Conservation (phyloP, 2,797 vertebrate genomes). For the Ambastaia sidthimunki region DNA sequence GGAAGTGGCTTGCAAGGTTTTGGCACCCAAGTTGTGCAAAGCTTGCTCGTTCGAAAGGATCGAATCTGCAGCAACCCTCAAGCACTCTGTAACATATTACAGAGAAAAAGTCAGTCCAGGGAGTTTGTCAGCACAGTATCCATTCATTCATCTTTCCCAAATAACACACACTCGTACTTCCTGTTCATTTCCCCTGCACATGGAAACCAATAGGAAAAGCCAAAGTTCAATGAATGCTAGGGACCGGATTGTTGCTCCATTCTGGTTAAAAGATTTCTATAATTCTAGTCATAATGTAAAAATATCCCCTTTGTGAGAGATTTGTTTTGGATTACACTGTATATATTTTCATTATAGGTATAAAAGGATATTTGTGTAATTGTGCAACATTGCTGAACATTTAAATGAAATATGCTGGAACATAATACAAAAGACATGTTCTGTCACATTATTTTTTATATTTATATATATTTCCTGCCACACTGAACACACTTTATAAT, state of each 20-base stretch:
- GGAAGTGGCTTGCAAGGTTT: conserved; percentile 55
- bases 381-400: no score
- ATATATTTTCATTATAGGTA: no score
- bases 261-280: no score
- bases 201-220: conserved; percentile 6
- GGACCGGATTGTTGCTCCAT: neutral
- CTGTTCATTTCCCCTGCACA: conserved; percentile 55
- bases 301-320: no score
- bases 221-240: neutral
- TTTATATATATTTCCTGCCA: no score
- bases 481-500: neutral
- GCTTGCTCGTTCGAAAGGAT: conserved; percentile 43
- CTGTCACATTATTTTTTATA: no score
- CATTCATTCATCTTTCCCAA: conserved; percentile 64
- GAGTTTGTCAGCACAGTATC: conserved; percentile 44
- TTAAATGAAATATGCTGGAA: no score
- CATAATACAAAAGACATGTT: no score
- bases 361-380: no score
- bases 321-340: no score
- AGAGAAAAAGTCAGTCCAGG: conserved; percentile 45
- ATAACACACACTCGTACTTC: conserved; percentile 53
- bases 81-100: conserved; percentile 58
- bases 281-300: no score
- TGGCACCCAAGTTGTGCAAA: conserved; percentile 50
- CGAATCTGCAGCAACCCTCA: conserved; percentile 53